Evolutionary conservation across 2,113 vertebrate species (phyloP).

Genomic region (Forbesichthys papilliferus): DNA sequence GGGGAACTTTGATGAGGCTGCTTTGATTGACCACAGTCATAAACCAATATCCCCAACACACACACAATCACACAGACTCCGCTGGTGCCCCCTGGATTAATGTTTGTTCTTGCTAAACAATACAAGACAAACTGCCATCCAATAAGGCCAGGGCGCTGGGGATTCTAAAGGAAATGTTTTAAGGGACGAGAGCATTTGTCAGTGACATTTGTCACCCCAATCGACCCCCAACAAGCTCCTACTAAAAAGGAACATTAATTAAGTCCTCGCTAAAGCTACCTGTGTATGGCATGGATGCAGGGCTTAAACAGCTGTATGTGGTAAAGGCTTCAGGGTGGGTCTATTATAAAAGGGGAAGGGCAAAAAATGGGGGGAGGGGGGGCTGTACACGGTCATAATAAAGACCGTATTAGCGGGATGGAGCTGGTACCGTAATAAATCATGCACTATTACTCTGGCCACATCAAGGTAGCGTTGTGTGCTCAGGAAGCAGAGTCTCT

Average conservation of each 20-base stretch:
- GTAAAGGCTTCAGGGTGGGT: constrained; percentile 36
- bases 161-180: constrained; percentile 24
- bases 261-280: constrained; percentile 14
- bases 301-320: constrained; percentile 49
- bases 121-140: constrained; percentile 35
- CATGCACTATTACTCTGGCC: constrained; percentile 58
- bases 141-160: constrained; percentile 6
- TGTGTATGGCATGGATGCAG: constrained; percentile 18
- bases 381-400: constrained; percentile 44
- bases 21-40: constrained; percentile 65
- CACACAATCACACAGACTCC: constrained; percentile 19
- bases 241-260: constrained; percentile 12
- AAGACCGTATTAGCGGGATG: constrained; percentile 54
- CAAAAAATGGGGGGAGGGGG: constrained; percentile 16
- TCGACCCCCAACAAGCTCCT: constrained; percentile 12
- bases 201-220: constrained; percentile 26
- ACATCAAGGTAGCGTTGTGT: constrained; percentile 66
- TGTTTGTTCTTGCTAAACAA: constrained; percentile 20
- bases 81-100: not conserved
- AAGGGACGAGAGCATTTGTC: constrained; percentile 10
- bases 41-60: constrained; percentile 49
- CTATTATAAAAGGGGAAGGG: constrained; percentile 44
- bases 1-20: constrained; percentile 66
- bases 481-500: constrained; percentile 65
- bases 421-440: constrained; percentile 65